Percentiles rank a stretch among this genome's conserved stretches.
Evolutionary conservation across 2,113 vertebrate genomes (phyloP).

Genomic region (Ailurus styani): DNA sequence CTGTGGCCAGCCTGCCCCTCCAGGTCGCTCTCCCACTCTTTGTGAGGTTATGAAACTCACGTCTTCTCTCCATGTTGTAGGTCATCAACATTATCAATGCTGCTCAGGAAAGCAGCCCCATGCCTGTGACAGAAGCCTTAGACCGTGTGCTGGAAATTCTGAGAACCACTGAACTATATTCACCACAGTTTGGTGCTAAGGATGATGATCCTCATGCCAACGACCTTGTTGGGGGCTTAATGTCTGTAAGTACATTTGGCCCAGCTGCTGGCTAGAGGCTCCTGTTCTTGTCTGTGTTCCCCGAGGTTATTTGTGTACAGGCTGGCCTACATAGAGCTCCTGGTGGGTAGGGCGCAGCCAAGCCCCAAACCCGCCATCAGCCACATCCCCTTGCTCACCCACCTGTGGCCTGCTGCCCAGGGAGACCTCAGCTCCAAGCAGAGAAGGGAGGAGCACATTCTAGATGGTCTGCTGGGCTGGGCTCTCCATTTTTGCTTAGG

Average conservation of each 20-base stretch:
- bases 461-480: neutral
- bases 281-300: neutral
- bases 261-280: neutral
- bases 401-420: neutral
- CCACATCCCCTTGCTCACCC: no score
- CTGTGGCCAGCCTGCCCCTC: neutral
- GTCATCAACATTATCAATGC: slow-evolving; percentile 98
- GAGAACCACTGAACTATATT: slow-evolving; percentile 96
- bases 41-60: neutral
- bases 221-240: slow-evolving; percentile 94
- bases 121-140: slow-evolving; percentile 94
- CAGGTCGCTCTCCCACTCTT: neutral
- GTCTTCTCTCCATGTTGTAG: slow-evolving; percentile 74
- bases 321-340: neutral
- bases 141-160: slow-evolving; percentile 97
- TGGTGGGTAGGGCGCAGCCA: neutral
- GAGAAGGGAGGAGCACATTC: neutral
- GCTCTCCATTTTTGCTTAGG: neutral
- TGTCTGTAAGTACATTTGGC: slow-evolving; percentile 88
- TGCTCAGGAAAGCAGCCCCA: slow-evolving; percentile 95
- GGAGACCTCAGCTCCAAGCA: neutral
- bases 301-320: neutral
- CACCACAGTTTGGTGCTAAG: slow-evolving; percentile 93
- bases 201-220: slow-evolving; percentile 96
- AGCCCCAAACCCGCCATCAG: neutral